These are phyloP conservation scores for Agrilus mali DNA, from an alignment of 2,888 invertebrate species.

Conservation along the genomic window DNA sequence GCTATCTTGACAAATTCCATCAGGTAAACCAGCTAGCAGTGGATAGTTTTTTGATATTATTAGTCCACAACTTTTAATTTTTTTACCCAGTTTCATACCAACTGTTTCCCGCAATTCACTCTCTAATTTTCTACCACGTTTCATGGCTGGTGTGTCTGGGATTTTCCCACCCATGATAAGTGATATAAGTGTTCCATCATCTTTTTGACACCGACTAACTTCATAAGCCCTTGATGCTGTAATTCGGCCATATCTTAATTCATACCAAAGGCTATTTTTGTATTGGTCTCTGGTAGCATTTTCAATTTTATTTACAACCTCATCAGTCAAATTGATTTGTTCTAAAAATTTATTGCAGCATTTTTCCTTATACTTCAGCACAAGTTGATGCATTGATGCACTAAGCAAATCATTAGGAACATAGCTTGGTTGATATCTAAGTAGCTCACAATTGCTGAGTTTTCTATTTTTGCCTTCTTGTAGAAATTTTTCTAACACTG, in stretches of 20 bases:
- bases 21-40: no score
- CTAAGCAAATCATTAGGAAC: no score
- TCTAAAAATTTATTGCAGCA: no score
- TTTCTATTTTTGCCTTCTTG: no score
- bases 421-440: no score
- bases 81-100: conserved; percentile 2
- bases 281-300: conserved; percentile 6
- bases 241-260: conserved; percentile 6
- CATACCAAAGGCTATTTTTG: conserved; percentile 7
- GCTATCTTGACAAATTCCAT: no score
- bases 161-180: conserved; percentile 5
- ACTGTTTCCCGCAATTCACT: conserved; percentile 2
- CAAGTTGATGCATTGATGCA: no score
- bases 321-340: no score
- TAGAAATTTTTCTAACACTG: no score
- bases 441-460: no score
- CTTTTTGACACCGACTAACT: conserved; percentile 1
- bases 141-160: conserved; percentile 8
- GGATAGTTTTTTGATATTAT: conserved; percentile 4
- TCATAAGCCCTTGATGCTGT: conserved; percentile 3
- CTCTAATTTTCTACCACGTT: conserved; percentile 8
- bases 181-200: conserved; percentile 3
- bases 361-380: no score
- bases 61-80: conserved; percentile 8
- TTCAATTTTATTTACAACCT: no score